Percentiles rank a stretch among this genome's conserved stretches.
phyloP scores from a whole-genome alignment of 1,140 invertebrate genomes.

The Caenorhabditis elegans region DNA sequence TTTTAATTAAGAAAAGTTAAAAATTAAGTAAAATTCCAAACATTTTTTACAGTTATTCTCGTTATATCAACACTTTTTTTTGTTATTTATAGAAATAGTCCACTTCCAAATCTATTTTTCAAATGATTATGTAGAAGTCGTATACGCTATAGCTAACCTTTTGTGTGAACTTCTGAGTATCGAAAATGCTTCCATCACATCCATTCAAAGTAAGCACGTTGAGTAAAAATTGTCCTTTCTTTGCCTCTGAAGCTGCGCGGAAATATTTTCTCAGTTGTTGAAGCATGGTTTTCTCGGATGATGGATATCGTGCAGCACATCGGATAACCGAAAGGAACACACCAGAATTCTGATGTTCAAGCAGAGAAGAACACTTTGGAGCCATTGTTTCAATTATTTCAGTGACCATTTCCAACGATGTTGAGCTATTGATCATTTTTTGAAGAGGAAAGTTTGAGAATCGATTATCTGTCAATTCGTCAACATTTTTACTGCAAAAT shows the following conservation, averaged over 20 bases:
- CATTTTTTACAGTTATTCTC: too few species aligned
- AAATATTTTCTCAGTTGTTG: constrained; percentile 17
- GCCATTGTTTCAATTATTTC: constrained; percentile 20
- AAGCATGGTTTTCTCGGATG: not conserved
- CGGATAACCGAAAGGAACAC: not conserved
- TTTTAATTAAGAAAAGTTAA: too few species aligned
- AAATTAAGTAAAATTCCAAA: too few species aligned
- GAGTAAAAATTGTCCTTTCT: constrained; percentile 24
- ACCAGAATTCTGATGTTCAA: not conserved
- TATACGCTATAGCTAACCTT: not conserved
- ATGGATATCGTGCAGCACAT: not conserved
- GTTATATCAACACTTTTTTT: too few species aligned
- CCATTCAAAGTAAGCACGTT: constrained; percentile 23
- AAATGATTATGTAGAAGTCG: too few species aligned
- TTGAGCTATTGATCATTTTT: not conserved
- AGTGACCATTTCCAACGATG: not conserved
- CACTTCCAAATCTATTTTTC: too few species aligned
- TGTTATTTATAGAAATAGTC: too few species aligned
- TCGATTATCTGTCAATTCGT: not conserved
- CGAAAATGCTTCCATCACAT: constrained; percentile 18
- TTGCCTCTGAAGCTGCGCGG: not conserved
- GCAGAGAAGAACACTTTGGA: not conserved
- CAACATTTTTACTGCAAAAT: not conserved
- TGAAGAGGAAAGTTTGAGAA: not conserved
- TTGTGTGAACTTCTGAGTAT: not conserved